Percentiles rank a stretch among this genome's conserved stretches.
phyloP scores from a whole-genome alignment of 2,888 invertebrate species.

The Erebia epiphron region DNA sequence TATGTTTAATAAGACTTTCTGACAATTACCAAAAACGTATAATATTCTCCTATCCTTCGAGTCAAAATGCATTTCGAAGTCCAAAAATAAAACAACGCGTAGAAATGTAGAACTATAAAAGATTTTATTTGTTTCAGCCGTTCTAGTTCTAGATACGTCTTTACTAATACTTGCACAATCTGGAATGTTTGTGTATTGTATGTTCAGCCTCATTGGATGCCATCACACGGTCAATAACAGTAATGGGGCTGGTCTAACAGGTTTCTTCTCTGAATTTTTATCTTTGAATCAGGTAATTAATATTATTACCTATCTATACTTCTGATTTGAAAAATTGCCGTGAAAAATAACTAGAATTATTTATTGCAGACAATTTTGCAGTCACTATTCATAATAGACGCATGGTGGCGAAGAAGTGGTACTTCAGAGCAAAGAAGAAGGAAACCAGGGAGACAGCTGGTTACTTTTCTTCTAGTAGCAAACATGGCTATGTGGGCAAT shows the following conservation, averaged over 20 bases:
- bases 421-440: conserved; percentile 86
- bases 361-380: conserved; percentile 86
- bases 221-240: conserved; percentile 83
- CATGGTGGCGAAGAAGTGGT: conserved; percentile 89
- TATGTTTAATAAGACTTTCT: too few species aligned
- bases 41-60: too few species aligned
- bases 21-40: too few species aligned
- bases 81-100: background rate
- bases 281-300: conserved; percentile 85
- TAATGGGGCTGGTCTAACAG: conserved; percentile 83
- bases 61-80: too few species aligned
- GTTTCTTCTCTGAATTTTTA: conserved; percentile 88
- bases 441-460: conserved; percentile 93
- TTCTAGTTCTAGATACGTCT: conserved; percentile 87
- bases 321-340: too few species aligned
- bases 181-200: conserved; percentile 93
- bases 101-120: background rate
- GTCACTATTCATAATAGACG: conserved; percentile 89
- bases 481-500: conserved; percentile 95
- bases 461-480: conserved; percentile 91
- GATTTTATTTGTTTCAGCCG: conserved; percentile 52
- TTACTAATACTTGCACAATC: conserved; percentile 93
- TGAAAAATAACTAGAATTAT: background rate
- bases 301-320: background rate
- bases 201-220: conserved; percentile 93